Base-by-base conservation (phyloP, 2,888 invertebrate species). In the Erebia ligea region DNA sequence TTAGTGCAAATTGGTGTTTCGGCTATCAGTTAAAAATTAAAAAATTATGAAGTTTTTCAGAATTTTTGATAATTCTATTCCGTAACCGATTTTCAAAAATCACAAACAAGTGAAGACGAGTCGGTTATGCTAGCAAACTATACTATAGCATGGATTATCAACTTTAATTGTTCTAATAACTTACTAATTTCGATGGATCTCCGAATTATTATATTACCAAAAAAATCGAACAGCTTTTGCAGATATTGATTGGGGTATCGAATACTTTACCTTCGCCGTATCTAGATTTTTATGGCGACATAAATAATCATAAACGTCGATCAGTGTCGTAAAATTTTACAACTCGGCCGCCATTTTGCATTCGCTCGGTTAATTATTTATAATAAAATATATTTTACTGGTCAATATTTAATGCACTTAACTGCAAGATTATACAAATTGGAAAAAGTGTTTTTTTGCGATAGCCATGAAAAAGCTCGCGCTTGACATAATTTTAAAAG, bases 231-330 rank as follows among this genome's bases (percentile, higher is more conserved):
- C 19, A 61, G 5, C 48, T 8, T 45, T 48, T 21, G 19, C 48
- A 62, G 45, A 21, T 45, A 61, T 61, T 42, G 59, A 59, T 59
- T 59, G 40, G 40, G 40, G 10, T 42, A 40, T 42, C 62, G 21
- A 48, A 11, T 48, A 13, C 21, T 61, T 45, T 48, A 59, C 58
- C 48, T 61, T 54, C 67, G 45, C 64, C 67, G 62, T 72, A 42
- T 58, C 45, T 34, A 34, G 56, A 72, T 62, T 34, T 73, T 71
- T 69, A 73, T 61, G 58, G 67, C 59, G 40, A 21, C 67, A 68
- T 74, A 72, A 72, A 74, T 70, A 74, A 19, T 67, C 52, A 19
- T 74, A 68, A 68, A 72, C 64, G 65, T 72, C 69, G 52, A 74
- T 74, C 68, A 68, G 42, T 48, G 50, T 74, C 69, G 72, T 74